phyloP scores from a whole-genome alignment of 2,113 vertebrate species.

The Tychaedon coryphoeus region DNA sequence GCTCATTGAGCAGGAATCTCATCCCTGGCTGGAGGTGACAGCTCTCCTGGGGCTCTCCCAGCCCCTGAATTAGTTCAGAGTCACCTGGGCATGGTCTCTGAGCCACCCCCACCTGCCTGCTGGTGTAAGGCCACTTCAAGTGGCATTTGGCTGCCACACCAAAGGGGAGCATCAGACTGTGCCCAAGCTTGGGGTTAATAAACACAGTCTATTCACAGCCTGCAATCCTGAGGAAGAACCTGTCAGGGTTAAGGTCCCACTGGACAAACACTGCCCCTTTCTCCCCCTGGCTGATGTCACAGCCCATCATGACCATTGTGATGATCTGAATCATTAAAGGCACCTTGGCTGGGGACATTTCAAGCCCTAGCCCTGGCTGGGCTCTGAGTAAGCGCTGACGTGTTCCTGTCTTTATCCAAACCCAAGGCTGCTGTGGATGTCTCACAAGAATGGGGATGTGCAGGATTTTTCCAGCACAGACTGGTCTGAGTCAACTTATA shows the following conservation, averaged over 20 bases:
- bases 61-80: not conserved
- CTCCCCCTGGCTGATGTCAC: not conserved
- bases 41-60: not conserved
- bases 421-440: not conserved
- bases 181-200: not conserved
- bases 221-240: not conserved
- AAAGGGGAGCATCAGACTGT: accelerated
- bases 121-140: too few relatives aligned
- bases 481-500: not conserved
- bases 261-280: not conserved
- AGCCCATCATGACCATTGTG: accelerated
- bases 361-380: not conserved
- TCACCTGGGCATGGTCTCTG: not conserved
- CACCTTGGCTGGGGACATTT: not conserved
- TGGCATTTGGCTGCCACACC: not conserved
- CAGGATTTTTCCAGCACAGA: not conserved
- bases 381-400: not conserved
- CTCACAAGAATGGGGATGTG: not conserved
- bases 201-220: not conserved
- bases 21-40: not conserved
- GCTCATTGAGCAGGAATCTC: not conserved
- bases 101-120: not conserved
- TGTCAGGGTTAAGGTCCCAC: not conserved
- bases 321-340: not conserved
- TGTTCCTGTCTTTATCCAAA: not conserved